Conservation (phyloP, 2,113 vertebrate species). For the Boulengeromyrus knoepffleri region DNA sequence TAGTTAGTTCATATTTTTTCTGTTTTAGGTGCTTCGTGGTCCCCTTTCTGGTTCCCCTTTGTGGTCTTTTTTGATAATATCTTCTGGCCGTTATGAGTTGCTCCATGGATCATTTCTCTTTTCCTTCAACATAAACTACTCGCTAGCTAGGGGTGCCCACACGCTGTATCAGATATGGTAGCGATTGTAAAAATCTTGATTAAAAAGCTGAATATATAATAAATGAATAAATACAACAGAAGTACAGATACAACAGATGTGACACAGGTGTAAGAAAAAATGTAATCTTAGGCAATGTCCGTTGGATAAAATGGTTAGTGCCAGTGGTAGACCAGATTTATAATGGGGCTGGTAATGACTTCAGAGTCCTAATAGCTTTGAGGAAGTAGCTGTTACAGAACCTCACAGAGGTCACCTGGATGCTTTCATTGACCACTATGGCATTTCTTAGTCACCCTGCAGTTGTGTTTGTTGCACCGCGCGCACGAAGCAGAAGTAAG, state of each 20-base stretch:
- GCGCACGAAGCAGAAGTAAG: slow-evolving; percentile 10
- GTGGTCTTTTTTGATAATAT: not conserved
- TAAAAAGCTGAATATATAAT: not conserved
- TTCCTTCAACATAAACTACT: not conserved
- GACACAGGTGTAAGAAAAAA: not conserved
- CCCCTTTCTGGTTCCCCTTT: not conserved
- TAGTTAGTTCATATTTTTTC: not conserved
- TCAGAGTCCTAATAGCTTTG: not conserved
- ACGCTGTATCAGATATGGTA: not conserved
- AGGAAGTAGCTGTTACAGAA: not conserved
- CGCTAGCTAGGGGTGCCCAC: not conserved
- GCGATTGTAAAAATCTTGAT: not conserved
- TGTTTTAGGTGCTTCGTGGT: not conserved
- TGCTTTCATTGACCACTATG: not conserved
- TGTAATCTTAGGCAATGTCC: not conserved
- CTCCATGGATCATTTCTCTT: not conserved
- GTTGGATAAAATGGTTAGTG: not conserved
- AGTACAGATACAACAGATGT: not conserved
- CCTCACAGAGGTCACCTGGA: not conserved
- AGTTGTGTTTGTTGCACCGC: not conserved
- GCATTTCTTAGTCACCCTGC: not conserved
- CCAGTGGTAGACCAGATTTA: not conserved
- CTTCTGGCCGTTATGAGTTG: not conserved
- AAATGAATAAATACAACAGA: not conserved
- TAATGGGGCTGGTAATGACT: not conserved